A percentile compares a stretch with the other conserved stretches of the same genome.
phyloP scores from a whole-genome alignment of 2,113 vertebrate genomes.

The Austrofundulus limnaeus region DNA sequence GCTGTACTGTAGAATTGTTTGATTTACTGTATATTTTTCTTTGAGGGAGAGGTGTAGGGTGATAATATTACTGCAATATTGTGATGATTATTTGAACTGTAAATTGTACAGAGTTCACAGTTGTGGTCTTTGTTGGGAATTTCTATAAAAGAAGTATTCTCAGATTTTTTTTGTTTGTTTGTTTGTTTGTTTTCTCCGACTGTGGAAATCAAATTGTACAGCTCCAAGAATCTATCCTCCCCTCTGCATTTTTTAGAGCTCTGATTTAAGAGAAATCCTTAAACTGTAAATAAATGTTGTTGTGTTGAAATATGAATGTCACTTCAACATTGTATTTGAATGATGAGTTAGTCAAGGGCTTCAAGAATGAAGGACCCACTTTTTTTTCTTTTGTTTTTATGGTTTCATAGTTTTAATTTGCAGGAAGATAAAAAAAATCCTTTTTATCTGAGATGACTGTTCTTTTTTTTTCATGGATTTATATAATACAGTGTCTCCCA shows the following conservation, averaged over 20 bases:
- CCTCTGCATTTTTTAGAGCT: constrained; percentile 74
- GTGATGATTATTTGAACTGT: constrained; percentile 77
- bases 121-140: constrained; percentile 67
- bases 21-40: constrained; percentile 72
- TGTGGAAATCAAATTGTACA: constrained; percentile 78
- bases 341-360: constrained; percentile 85
- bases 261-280: constrained; percentile 80
- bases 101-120: constrained; percentile 77
- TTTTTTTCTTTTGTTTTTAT: constrained; percentile 70
- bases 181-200: constrained; percentile 43
- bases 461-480: constrained; percentile 72
- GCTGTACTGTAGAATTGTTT: constrained; percentile 76
- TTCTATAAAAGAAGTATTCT: constrained; percentile 56
- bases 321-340: constrained; percentile 84
- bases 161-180: no score
- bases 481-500: constrained; percentile 79
- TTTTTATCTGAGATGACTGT: constrained; percentile 77
- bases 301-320: constrained; percentile 89
- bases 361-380: constrained; percentile 78
- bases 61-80: constrained; percentile 77
- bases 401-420: constrained; percentile 75
- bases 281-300: constrained; percentile 84
- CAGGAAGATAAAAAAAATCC: constrained; percentile 79
- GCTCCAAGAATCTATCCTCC: constrained; percentile 78
- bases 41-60: constrained; percentile 63